These are phyloP conservation scores for Gymnorhina tibicen DNA, from an alignment of 2,113 vertebrate species.

Conservation along the genomic window DNA sequence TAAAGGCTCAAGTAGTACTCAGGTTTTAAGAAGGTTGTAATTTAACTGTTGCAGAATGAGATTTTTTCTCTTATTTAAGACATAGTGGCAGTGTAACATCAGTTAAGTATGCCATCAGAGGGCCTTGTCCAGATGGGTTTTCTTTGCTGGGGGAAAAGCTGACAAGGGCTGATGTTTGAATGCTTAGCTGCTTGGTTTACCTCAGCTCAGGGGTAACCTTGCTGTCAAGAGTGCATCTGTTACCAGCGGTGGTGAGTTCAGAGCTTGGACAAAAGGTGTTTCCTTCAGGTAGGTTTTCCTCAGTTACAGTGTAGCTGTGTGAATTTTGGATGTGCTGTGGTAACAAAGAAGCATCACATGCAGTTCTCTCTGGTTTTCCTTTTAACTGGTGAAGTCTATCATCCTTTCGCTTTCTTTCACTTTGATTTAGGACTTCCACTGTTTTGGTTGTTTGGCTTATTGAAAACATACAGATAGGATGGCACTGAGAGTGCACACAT, in stretches of 20 bases:
- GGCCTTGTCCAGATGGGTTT: background rate
- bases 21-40: background rate
- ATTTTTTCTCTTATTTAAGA: background rate
- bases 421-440: background rate
- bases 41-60: background rate
- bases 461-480: background rate
- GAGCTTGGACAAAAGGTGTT: background rate
- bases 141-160: background rate
- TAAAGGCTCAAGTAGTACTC: background rate
- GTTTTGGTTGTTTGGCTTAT: background rate
- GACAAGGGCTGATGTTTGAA: background rate
- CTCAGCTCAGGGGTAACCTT: background rate
- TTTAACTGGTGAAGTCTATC: background rate
- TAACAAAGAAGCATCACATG: background rate
- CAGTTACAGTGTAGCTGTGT: background rate
- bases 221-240: background rate
- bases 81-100: rapidly evolving
- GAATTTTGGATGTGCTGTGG: background rate
- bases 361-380: background rate
- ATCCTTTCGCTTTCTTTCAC: background rate
- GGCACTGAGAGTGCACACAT: background rate
- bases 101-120: background rate
- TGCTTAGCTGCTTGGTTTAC: background rate
- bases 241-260: background rate
- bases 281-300: background rate